These are phyloP conservation scores for Periphyllus acericola DNA, from an alignment of 2,888 invertebrate species.

Conservation along the genomic window DNA sequence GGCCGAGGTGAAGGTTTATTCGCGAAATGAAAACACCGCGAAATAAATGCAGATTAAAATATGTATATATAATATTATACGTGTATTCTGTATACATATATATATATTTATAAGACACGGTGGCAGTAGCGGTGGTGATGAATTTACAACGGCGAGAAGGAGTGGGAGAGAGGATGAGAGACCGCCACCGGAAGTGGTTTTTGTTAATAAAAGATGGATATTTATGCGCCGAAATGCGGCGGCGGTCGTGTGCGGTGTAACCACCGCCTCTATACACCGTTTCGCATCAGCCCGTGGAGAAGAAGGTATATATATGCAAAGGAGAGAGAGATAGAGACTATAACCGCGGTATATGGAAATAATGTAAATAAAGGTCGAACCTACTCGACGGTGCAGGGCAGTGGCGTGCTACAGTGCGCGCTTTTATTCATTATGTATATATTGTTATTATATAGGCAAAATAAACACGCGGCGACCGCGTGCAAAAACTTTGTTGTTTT, in stretches of 20 bases:
- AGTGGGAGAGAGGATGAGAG: neutral
- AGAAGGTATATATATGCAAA: slow-evolving; percentile 6
- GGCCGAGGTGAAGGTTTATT: slow-evolving; percentile 39
- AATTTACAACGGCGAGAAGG: neutral
- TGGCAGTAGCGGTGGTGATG: slow-evolving; percentile 8
- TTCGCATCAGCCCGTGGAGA: slow-evolving; percentile 19
- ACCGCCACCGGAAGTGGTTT: slow-evolving; percentile 52
- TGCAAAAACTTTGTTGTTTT: slow-evolving; percentile 60
- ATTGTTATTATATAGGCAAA: slow-evolving; percentile 33
- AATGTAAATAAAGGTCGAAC: slow-evolving; percentile 61
- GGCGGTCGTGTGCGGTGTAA: neutral
- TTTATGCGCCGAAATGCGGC: slow-evolving; percentile 47
- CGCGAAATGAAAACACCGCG: slow-evolving; percentile 59
- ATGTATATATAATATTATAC: slow-evolving; percentile 3
- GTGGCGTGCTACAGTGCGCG: neutral
- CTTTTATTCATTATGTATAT: slow-evolving; percentile 32
- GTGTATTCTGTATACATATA: neutral
- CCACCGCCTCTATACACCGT: neutral
- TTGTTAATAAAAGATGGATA: slow-evolving; percentile 61
- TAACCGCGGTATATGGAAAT: slow-evolving; percentile 20
- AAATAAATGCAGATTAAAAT: slow-evolving; percentile 62
- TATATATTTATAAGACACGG: slow-evolving; percentile 1
- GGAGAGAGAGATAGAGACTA: slow-evolving; percentile 4
- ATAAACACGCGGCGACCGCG: slow-evolving; percentile 45
- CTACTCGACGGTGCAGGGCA: neutral